Base-by-base conservation (phyloP, 37 sponge, comb jelly and placozoan genomes). In the Sycon ciliatum region DNA sequence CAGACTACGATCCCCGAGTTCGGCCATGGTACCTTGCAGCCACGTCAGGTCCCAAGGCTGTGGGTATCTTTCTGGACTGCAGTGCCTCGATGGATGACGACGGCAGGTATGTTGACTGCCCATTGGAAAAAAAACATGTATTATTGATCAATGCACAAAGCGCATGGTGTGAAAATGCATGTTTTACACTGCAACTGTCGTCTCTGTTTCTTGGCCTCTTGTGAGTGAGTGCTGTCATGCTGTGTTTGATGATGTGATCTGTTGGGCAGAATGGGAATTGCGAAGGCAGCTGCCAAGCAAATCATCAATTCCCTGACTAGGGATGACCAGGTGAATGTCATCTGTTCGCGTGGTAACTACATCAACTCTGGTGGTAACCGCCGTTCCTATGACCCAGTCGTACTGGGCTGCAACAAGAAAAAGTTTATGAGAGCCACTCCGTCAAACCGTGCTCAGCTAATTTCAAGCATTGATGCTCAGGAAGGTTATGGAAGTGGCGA, bases 21-120 rank as follows among this genome's bases (percentile, higher is more conserved):
- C 74, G 75, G 18, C 52, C 42, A 16, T 77, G 79, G 79, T 77
- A 74, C 38, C 38, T 73, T 76, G 56, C 30, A 0, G 70, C 79
- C 35, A 76, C 79, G 27, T 77, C 79, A 52, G 52, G 79, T 31
- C 79, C 79, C 4, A 77, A 77, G 37, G 71, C 73, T 34, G 75
- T 77, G n/a, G 71, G 73, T 30, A 77, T 77, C 36, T 16, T 77
- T 76, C 9, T 77, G 29, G 79, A 79, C 40, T 18, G 18, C 2
- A 57, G 57, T 26, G 13, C 53, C 16, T 46, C 53, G 16, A 46
- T 46, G 53, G 53, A 20, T 13, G 53, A 18, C 53, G 18, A 13
- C 18, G 16, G 53, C 53, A 20, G 53, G 53, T 18, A 46, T n/a
- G n/a, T n/a, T n/a, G n/a, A n/a, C n/a, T n/a, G n/a, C n/a, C n/a